A percentile compares a stretch with the other conserved stretches of the same genome.
phyloP scores from a whole-genome alignment of 1,140 invertebrate genomes.

The Battus philenor region DNA sequence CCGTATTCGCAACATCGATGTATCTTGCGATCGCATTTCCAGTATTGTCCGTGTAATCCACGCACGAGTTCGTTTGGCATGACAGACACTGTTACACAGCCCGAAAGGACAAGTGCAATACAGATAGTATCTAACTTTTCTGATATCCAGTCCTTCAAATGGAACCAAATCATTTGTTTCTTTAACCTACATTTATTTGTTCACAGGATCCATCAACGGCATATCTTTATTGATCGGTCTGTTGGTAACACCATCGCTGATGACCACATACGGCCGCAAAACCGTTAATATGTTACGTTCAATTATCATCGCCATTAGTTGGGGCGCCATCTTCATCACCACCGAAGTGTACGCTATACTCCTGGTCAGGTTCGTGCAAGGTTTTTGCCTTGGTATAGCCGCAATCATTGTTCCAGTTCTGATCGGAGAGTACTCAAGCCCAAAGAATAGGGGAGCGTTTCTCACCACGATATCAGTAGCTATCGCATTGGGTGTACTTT shows the following conservation, averaged over 20 bases:
- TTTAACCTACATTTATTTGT: too few species aligned
- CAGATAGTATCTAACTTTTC: too few species aligned
- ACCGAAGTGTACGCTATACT: slow-evolving; percentile 25
- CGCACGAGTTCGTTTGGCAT: too few species aligned
- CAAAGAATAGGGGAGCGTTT: slow-evolving; percentile 36
- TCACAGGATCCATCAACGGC: slow-evolving; percentile 40
- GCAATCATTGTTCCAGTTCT: slow-evolving; percentile 29
- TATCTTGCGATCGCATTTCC: too few species aligned
- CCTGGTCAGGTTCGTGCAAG: slow-evolving; percentile 33
- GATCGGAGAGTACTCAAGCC: slow-evolving; percentile 42
- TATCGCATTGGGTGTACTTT: slow-evolving; percentile 30
- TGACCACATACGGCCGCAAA: slow-evolving; percentile 35
- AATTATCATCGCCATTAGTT: slow-evolving; percentile 25
- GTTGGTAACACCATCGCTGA: slow-evolving; percentile 31
- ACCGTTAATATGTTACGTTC: slow-evolving; percentile 31
- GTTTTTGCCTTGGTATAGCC: slow-evolving; percentile 33
- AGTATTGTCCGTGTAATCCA: too few species aligned
- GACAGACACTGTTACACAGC: too few species aligned
- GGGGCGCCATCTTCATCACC: slow-evolving; percentile 28
- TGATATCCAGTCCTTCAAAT: too few species aligned
- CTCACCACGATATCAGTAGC: slow-evolving; percentile 31
- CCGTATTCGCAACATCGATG: too few species aligned
- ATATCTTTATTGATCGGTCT: slow-evolving; percentile 32
- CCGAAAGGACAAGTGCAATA: too few species aligned
- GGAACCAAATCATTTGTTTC: too few species aligned